Conservation (phyloP, 2,888 invertebrate genomes). For the Cantharis lateralis region DNA sequence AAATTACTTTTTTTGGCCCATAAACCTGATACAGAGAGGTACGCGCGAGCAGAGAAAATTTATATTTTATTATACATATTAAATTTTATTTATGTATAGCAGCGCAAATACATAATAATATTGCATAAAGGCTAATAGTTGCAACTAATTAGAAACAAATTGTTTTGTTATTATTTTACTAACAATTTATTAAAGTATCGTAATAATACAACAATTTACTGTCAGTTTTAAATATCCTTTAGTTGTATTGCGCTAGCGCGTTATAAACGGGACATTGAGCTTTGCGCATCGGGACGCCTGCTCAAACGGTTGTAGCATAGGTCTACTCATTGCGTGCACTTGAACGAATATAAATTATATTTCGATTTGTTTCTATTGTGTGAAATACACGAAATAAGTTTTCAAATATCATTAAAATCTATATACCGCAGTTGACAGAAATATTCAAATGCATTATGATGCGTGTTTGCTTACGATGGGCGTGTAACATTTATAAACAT, state of each 20-base stretch:
- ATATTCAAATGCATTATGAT: conserved; percentile 26
- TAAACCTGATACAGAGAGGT: not conserved
- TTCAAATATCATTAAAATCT: conserved; percentile 15
- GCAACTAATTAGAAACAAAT: not conserved
- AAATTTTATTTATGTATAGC: not conserved
- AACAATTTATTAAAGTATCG: not conserved
- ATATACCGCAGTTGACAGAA: conserved; percentile 8
- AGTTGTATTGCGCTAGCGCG: conserved; percentile 30
- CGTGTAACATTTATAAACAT: conserved; percentile 31
- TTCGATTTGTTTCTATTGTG: conserved; percentile 10
- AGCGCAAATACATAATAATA: not conserved
- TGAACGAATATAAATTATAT: conserved; percentile 11
- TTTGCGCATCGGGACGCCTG: conserved; percentile 41
- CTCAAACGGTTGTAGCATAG: conserved; percentile 42
- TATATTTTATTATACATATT: not conserved
- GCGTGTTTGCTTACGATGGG: conserved; percentile 36
- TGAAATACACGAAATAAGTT: conserved; percentile 10
- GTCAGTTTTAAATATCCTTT: not conserved
- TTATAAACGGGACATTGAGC: conserved; percentile 10
- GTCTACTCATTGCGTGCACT: conserved; percentile 41
- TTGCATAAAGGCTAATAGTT: not conserved
- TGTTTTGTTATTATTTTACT: not conserved
- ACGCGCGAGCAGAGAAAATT: not conserved
- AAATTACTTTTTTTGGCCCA: not conserved
- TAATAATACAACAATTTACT: not conserved